Evolutionary conservation across 2,888 invertebrate species (phyloP).

Genomic region (Limnephilus lunatus): DNA sequence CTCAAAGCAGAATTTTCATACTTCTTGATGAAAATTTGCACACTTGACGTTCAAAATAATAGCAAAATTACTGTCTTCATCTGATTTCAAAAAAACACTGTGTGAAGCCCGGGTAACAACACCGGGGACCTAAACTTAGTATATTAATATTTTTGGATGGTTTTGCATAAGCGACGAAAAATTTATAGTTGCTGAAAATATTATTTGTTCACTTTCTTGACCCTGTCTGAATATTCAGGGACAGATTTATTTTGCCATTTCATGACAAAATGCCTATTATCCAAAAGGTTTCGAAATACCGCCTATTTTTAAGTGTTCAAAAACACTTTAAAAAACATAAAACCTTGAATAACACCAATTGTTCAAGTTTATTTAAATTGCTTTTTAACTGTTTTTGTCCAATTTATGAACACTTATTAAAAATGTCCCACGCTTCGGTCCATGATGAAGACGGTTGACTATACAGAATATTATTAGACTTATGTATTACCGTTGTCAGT

Average conservation of each 20-base stretch:
- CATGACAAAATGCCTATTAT: background rate
- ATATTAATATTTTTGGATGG: too few relatives aligned
- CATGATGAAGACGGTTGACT: background rate
- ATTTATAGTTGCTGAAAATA: too few relatives aligned
- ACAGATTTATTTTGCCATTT: background rate
- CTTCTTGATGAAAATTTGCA: too few relatives aligned
- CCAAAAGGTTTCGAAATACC: background rate
- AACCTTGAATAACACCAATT: background rate
- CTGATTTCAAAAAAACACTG: too few relatives aligned
- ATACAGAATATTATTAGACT: background rate
- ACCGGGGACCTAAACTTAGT: too few relatives aligned
- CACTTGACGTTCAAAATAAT: too few relatives aligned
- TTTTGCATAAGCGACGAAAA: too few relatives aligned
- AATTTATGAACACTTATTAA: slow-evolving; percentile 14
- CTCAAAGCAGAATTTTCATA: too few relatives aligned
- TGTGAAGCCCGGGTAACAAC: too few relatives aligned
- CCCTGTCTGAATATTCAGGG: background rate
- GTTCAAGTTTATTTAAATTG: background rate
- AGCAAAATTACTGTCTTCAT: too few relatives aligned
- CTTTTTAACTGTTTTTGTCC: background rate
- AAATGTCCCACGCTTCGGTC: background rate
- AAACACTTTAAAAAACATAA: background rate
- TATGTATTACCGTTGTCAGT: background rate
- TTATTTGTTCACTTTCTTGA: too few relatives aligned
- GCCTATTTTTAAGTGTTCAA: background rate